Evolutionary conservation across 1,140 invertebrate species (phyloP), one percentile per base, ranked within the genome.

Genomic region (Lutraria rhynchaena): DNA sequence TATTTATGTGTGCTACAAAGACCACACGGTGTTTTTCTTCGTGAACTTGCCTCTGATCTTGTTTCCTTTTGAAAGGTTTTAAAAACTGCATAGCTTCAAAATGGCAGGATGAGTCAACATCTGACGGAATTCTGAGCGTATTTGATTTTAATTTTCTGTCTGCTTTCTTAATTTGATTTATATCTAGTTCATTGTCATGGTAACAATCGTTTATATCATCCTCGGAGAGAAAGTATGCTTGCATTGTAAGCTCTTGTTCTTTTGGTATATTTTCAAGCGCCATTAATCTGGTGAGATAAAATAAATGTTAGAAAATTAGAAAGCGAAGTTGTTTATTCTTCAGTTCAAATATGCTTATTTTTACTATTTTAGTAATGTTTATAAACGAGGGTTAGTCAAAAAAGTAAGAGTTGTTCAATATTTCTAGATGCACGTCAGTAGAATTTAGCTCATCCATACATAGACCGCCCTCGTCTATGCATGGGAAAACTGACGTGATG

Each of bases 1-100:
- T 15, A 29, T 70, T 55, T 1, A 80, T 44, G 5, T 37, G 44
- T 1, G 76, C 49, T 0, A 46, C 19, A 46, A 80, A 70, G 0
- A 80, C 55, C 7, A 80, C 55, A 27, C 65, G 24, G 65, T 69
- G 70, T 35, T 70, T 69, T 55, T 80, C 76, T 27, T 80, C 76
- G 27, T 80, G 63, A 9, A 80, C 76, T 58, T 55, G 76, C 31
- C 41, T 49, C 24, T 41, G 29, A 4, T 49, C 29, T 22, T 44
- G 24, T 51, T 27, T 31, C n/a, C 57, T 46, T 31, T 67, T 67
- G 27, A 67, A 67, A 29, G 44, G 4, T 4, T 29, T 4, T 49
- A 11, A 57, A 44, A 75, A 60, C n/a, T 60, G 55, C 31, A 75
- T 22, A 27, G n/a, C 46, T 11, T n/a, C 31, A 33, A 75, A 75